Percentiles rank a stretch among this genome's conserved stretches.
These are phyloP conservation scores for Tupiocoris notatus DNA, from an alignment of 2,888 invertebrate genomes.

Conservation along the genomic window DNA sequence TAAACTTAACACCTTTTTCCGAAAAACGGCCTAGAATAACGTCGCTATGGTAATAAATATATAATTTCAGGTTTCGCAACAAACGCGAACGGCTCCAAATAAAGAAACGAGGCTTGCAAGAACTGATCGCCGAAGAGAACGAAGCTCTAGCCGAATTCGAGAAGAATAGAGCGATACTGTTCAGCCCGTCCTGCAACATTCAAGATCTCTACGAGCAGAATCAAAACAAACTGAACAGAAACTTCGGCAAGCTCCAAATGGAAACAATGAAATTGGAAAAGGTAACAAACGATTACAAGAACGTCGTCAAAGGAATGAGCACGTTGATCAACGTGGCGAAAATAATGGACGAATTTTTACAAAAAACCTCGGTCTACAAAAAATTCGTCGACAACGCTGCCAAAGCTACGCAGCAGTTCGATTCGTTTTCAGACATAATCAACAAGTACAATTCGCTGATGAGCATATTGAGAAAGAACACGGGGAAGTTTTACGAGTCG, in stretches of 20 bases:
- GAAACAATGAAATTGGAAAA: conserved; percentile 15
- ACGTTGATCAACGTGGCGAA: conserved; percentile 9
- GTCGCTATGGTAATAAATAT: no score
- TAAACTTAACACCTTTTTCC: no score
- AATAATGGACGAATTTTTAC: conserved; percentile 35
- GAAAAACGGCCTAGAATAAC: no score
- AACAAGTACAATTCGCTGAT: conserved; percentile 35
- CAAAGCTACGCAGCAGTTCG: conserved; percentile 34
- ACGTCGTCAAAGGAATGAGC: conserved; percentile 25
- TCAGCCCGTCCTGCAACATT: conserved; percentile 23
- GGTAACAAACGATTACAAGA: conserved; percentile 9
- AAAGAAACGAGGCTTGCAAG: neutral
- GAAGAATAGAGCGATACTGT: conserved; percentile 11
- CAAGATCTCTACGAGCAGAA: conserved; percentile 32
- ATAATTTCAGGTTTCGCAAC: no score
- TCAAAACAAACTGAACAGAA: conserved; percentile 23
- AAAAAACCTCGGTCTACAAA: conserved; percentile 28
- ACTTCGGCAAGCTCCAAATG: conserved; percentile 19
- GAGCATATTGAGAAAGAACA: conserved; percentile 25
- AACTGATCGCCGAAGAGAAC: conserved; percentile 14
- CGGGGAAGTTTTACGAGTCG: neutral
- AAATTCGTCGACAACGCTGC: conserved; percentile 35
- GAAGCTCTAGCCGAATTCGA: conserved; percentile 28
- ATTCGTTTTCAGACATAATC: conserved; percentile 38
- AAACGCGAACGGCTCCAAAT: neutral